Base-by-base conservation (phyloP, 2,888 invertebrate genomes). In the Platypus cylindrus region DNA sequence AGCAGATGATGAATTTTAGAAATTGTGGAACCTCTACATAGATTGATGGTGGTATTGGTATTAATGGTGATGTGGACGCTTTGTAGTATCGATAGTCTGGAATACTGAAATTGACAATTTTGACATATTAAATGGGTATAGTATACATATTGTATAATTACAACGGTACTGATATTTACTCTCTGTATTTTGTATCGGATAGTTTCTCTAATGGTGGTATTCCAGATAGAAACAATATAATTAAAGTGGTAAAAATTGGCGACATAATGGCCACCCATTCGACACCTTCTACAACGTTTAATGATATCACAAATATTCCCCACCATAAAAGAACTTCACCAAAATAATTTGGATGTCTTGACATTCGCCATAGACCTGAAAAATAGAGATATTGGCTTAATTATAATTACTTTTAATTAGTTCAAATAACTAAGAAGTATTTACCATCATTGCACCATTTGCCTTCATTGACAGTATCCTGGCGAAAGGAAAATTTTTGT, bases 241-340 rank as follows among this genome's bases (percentile, higher is more conserved):
- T 89, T 46, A 83, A 64, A 11, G 81, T 81, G 14, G 85, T 89
- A 60, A 91, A 91, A 38, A 90, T 64, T 4, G 90, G 90, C 11
- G 87, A 89, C 48, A 86, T 68, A 47, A 87, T 77, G 7, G 82
- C 86, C 16, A 86, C 68, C 82, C 86, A 90, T 64, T 91, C 87
- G 18, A 75, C 66, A 12, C 86, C 84, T 51, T 79, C 75, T 48
- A 91, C 75, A 12, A 90, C 82, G 56, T 86, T 87, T 20, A 89
- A 60, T 0, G 89, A 84, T 58, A 90, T 82, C 32, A 85, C 75
- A 56, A 91, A 91, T 49, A 91, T 79, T 3, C 93, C 90, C 83
- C 90, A 85, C 91, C 93, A 90, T 11, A 93, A 70, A 1, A 87
- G 72, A 8, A 91, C 85, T 65, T 93, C 93, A 0, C 93, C 93